phyloP scores from a whole-genome alignment of 2,113 vertebrate species.

The Silurus asotus region DNA sequence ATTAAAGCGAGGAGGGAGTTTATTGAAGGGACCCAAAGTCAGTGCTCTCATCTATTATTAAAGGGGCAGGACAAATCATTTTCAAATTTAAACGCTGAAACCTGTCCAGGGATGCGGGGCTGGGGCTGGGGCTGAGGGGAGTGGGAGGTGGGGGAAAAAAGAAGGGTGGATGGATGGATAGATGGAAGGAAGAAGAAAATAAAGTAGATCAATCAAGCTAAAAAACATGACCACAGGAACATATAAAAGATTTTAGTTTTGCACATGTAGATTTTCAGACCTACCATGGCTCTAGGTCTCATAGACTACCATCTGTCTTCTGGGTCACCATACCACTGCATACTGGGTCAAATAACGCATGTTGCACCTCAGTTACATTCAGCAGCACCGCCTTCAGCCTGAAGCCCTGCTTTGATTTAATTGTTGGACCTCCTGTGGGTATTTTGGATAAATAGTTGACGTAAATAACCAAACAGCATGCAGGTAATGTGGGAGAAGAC shows the following conservation, averaged over 20 bases:
- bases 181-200: neutral
- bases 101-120: slow-evolving; percentile 76
- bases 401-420: slow-evolving; percentile 65
- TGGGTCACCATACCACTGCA: slow-evolving; percentile 25
- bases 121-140: slow-evolving; percentile 57
- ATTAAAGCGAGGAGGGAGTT: slow-evolving; percentile 92
- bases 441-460: slow-evolving; percentile 72
- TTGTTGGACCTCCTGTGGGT: slow-evolving; percentile 68
- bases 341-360: slow-evolving; percentile 42
- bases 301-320: slow-evolving; percentile 39
- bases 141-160: slow-evolving; percentile 51
- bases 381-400: slow-evolving; percentile 59
- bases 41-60: slow-evolving; percentile 91
- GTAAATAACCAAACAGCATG: slow-evolving; percentile 77
- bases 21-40: slow-evolving; percentile 85
- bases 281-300: slow-evolving; percentile 9
- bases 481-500: slow-evolving; percentile 69
- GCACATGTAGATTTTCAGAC: slow-evolving; percentile 36
- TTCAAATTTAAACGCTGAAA: slow-evolving; percentile 89
- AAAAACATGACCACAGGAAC: slow-evolving; percentile 1
- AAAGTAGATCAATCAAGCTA: neutral
- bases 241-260: slow-evolving; percentile 11
- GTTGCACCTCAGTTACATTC: slow-evolving; percentile 42
- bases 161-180: slow-evolving; percentile 23
- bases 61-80: slow-evolving; percentile 90